These are phyloP conservation scores for Muricea muricata DNA, from an alignment of 92 coral and sea anemone species.

Conservation along the genomic window DNA sequence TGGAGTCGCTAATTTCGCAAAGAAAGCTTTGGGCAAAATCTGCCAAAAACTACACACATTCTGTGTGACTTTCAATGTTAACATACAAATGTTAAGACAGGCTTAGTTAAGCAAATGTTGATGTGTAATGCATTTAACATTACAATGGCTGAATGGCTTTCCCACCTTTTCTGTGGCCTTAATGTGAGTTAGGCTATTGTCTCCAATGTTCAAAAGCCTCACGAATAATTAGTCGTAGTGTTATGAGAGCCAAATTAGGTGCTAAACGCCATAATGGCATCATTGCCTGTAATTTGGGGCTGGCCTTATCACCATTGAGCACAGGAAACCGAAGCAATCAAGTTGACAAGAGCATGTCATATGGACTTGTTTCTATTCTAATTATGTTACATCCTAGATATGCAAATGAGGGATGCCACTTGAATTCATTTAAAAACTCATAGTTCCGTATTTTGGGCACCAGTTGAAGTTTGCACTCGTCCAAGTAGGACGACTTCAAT, in stretches of 20 bases:
- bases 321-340: conserved; percentile 50
- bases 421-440: background rate
- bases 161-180: conserved; percentile 15
- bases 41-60: background rate
- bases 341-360: conserved; percentile 33
- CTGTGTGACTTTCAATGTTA: background rate
- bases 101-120: background rate
- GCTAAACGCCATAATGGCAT: conserved; percentile 33
- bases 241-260: conserved; percentile 45
- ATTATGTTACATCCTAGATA: conserved; percentile 30
- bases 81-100: background rate
- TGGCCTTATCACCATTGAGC: conserved; percentile 16
- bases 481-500: background rate
- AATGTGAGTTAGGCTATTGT: conserved; percentile 18
- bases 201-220: conserved; percentile 15
- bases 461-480: background rate
- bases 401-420: conserved; percentile 28
- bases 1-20: background rate
- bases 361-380: conserved; percentile 29
- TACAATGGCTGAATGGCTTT: conserved; percentile 15
- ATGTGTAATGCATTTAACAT: background rate
- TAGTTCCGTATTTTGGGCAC: background rate
- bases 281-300: conserved; percentile 38
- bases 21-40: background rate
- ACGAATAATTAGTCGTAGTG: conserved; percentile 44